Percentiles rank a stretch among this genome's conserved stretches.
These are phyloP conservation scores for Myotis pilosus DNA, from an alignment of 2,797 vertebrate genomes.

Conservation along the genomic window DNA sequence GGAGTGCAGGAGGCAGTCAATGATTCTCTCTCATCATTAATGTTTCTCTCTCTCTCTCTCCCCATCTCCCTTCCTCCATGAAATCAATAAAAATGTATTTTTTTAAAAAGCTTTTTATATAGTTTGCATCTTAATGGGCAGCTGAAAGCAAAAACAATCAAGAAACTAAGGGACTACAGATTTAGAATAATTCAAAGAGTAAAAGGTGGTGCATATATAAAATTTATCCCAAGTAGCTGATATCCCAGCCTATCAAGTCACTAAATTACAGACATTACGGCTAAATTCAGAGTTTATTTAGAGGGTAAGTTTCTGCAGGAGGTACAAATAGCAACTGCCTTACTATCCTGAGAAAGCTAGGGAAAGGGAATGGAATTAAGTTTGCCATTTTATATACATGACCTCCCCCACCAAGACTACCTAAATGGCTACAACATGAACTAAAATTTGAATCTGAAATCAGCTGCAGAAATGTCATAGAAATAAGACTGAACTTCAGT, in stretches of 20 bases:
- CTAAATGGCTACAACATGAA: slow-evolving; percentile 44
- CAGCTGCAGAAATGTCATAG: slow-evolving; percentile 84
- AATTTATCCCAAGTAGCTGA: background rate
- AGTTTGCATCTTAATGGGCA: background rate
- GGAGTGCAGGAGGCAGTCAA: too few relatives aligned
- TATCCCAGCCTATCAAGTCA: slow-evolving; percentile 10
- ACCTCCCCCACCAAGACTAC: slow-evolving; percentile 23
- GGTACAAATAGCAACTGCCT: background rate
- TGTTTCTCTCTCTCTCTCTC: too few relatives aligned
- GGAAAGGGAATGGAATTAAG: background rate
- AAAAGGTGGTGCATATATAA: background rate
- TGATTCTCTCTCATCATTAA: too few relatives aligned
- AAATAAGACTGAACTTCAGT: slow-evolving; percentile 89
- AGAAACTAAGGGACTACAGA: background rate
- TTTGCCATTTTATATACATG: background rate
- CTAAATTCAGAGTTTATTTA: slow-evolving; percentile 40
- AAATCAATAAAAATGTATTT: too few relatives aligned
- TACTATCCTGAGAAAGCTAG: background rate
- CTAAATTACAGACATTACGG: background rate
- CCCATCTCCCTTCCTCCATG: too few relatives aligned
- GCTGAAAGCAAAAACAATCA: background rate
- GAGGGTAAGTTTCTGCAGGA: background rate
- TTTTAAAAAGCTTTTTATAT: background rate
- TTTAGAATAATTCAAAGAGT: background rate
- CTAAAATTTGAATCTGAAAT: slow-evolving; percentile 75